Conservation (phyloP, 1,140 invertebrate genomes). For the Palaemon carinicauda region DNA sequence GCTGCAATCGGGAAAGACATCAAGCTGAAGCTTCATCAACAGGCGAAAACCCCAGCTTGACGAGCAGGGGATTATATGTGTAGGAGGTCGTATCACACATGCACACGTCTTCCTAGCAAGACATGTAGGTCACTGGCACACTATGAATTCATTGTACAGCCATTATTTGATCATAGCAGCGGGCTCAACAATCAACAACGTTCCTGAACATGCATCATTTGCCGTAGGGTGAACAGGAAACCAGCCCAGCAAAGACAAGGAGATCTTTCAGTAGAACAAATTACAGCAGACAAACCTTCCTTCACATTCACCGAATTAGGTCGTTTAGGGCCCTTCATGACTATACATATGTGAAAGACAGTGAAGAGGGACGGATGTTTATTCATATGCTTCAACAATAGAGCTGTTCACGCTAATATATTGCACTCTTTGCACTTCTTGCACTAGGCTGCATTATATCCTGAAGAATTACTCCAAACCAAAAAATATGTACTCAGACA, state of each 20-base stretch:
- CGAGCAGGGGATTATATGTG: not conserved
- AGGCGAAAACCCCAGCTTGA: not conserved
- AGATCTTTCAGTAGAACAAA: constrained; percentile 17
- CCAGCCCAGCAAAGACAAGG: not conserved
- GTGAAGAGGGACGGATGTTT: constrained; percentile 60
- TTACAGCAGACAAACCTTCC: constrained; percentile 47
- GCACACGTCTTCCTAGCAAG: not conserved
- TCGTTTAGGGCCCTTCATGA: constrained; percentile 61
- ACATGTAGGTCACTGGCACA: not conserved
- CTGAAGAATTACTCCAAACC: constrained; percentile 42
- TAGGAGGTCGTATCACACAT: not conserved
- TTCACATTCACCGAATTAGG: constrained; percentile 60
- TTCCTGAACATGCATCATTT: too few species aligned
- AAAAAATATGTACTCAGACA: constrained; percentile 58
- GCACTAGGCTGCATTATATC: constrained; percentile 47
- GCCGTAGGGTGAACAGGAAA: not conserved
- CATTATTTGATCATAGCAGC: not conserved
- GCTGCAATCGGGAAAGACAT: not conserved
- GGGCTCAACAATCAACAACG: not conserved
- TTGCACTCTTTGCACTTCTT: constrained; percentile 34
- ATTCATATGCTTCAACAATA: constrained; percentile 58
- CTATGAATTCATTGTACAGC: not conserved
- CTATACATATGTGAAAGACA: constrained; percentile 40
- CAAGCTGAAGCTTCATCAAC: not conserved
- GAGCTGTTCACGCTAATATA: constrained; percentile 60